Base-by-base conservation (phyloP, 2,113 vertebrate species). In the Smithornis capensis region DNA sequence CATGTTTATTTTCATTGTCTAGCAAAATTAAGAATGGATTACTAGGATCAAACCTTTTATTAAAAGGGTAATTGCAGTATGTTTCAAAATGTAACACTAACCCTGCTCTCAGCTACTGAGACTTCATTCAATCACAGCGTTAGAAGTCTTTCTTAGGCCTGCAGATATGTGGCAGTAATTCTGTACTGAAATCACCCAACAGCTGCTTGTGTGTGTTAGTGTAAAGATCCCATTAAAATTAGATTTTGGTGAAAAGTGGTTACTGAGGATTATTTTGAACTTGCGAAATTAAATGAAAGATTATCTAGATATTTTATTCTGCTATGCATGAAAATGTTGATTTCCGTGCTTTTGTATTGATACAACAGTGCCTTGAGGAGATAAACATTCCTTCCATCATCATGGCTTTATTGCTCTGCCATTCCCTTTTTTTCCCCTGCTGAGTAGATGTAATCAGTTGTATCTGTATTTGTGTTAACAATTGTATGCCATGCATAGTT, bases 1-100 rank as follows among this genome's bases (percentile, higher is more conserved):
- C 52, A 12, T 83, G 35, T 35, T 91, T 94, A 60, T 97, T 87
- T 94, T 96, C 83, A 81, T 70, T 77, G 44, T 89, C 68, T 95
- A 95, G 96, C 97, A 92, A 95, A 95, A 94, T 96, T 92, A 95
- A 87, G 77, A 90, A 74, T 69, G 67, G 55, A 96, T 97, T 97
- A 65, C 77, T 87, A 49, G 59, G 89, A 91, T 83, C 37, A 80
- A 84, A 77, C 87, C 71, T 96, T 87, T 89, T 92, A 71, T 71
- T 96, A 57, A 87, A 95, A 94, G 93, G 62, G 45, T 94, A 88
- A 79, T 96, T 96, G 78, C 37, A 56, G 59, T 71, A 38, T 71
- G 44, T 95, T 93, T 92, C 70, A 73, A 92, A 95, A 56, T 7
- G 4, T 37, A 38, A 57, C 15, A 18, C 22, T 64, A 55, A 15